Base-by-base conservation (phyloP, 2,888 invertebrate genomes). In the Auanema sp. region DNA sequence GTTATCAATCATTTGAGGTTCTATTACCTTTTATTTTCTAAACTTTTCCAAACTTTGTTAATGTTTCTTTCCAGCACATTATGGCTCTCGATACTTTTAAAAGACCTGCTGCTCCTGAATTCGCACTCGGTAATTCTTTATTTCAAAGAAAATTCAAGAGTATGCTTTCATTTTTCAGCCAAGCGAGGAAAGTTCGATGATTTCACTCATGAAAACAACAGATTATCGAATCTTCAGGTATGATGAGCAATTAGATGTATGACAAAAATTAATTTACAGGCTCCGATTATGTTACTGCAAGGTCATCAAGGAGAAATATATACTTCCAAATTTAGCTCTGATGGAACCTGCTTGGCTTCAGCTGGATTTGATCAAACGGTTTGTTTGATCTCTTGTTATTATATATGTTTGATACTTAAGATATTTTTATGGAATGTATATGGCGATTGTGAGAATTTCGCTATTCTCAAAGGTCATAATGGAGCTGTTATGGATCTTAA, bases 251-350 rank as follows among this genome's bases (percentile, higher is more conserved):
- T 14, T 21, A 16, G 42, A 10, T 43, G 6, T 33, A 24, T 43
- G 33, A 33, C 33, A 33, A 33, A 33, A 33, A 5, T 3, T 33
- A 33, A n/a, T 44, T 61, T 44, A 3, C 52, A 70, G 72, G 72
- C 76, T 3, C 74, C 76, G 16, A 76, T 71, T n/a, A 74, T 76
- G 74, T 61, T 74, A 44, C 85, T 98, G 58, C 92, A 93, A 83
- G 98, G 83, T 12, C 98, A 99, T 84, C 92, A 93, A 84, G 96
- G 95, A 11, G 98, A 99, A 85, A 90, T 99, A 77, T 95, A 93
- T 84, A 89, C 91, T 2, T 88, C 91, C 8, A 91, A 92, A 85
- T 98, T 98, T 85, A 94, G 96, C 84, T 95, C 95, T 0, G 95
- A 97, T 83, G 98, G 98, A 4, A 91, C 92, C 79, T 90, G 93